Percentiles rank a stretch among this genome's conserved stretches.
These are phyloP conservation scores for Phrynocephalus vlangalii DNA, from an alignment of 2,797 vertebrate species.

Conservation along the genomic window DNA sequence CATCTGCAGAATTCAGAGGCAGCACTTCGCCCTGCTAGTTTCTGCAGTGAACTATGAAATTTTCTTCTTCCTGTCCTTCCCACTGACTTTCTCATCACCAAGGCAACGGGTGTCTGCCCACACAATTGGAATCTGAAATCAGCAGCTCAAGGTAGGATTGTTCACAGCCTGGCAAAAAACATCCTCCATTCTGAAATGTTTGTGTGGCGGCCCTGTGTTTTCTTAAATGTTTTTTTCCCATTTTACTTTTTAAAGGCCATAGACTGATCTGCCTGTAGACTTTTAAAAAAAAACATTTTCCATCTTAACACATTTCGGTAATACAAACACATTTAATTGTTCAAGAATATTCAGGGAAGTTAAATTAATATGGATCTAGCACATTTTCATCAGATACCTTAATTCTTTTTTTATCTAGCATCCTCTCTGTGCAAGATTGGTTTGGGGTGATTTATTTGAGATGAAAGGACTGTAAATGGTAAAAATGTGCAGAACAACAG, in stretches of 20 bases:
- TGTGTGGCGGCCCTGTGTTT: not conserved
- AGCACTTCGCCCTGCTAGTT: slow-evolving; percentile 47
- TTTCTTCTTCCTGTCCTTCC: slow-evolving; percentile 36
- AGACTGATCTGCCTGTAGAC: not conserved
- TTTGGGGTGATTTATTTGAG: not conserved
- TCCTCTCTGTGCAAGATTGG: not conserved
- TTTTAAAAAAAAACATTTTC: not conserved
- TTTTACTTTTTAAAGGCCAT: not conserved
- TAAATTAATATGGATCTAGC: not conserved
- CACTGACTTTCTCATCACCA: slow-evolving; percentile 57
- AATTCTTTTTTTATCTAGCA: not conserved
- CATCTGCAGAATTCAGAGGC: slow-evolving; percentile 48
- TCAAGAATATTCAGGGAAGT: slow-evolving; percentile 1
- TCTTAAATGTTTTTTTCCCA: not conserved
- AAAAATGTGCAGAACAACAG: not conserved
- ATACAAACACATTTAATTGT: not conserved
- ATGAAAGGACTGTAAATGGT: not conserved
- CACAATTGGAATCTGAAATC: slow-evolving; percentile 47
- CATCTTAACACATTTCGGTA: not conserved
- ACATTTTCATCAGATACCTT: not conserved
- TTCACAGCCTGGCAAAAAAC: slow-evolving; percentile 32
- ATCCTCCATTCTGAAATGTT: not conserved
- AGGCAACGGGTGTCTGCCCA: slow-evolving; percentile 54
- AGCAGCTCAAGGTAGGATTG: slow-evolving; percentile 27
- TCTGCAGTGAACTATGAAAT: slow-evolving; percentile 57